phyloP scores from a whole-genome alignment of 2,797 vertebrate genomes.

The Myripristis jacobus region DNA sequence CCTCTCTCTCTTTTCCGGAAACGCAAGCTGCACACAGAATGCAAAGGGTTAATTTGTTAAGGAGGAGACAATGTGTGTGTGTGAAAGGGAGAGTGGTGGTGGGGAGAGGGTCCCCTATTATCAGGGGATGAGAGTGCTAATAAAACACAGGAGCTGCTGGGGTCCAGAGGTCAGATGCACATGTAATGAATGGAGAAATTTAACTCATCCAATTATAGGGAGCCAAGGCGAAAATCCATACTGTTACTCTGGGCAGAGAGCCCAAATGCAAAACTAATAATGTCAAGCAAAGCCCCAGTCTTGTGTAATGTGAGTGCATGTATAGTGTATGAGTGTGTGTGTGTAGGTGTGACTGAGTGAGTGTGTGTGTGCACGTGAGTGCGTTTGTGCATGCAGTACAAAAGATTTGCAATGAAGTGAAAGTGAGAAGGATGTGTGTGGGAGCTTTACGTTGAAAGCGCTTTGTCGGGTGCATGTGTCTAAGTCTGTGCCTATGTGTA shows the following conservation, averaged over 20 bases:
- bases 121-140: constrained; percentile 96
- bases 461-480: constrained; percentile 48
- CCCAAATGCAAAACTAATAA: constrained; percentile 99
- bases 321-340: constrained; percentile 39
- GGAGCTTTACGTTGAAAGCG: constrained; percentile 28
- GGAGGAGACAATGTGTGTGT: constrained; percentile 50
- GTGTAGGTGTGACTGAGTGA: constrained; percentile 20
- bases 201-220: constrained; percentile 99
- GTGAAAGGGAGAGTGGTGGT: constrained; percentile 42
- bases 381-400: constrained; percentile 30
- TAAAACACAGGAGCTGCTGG: constrained; percentile 95
- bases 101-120: constrained; percentile 85
- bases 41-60: constrained; percentile 68
- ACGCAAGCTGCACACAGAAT: background rate
- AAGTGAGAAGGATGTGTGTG: constrained; percentile 48
- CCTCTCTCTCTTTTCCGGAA: constrained; percentile 10
- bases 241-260: constrained; percentile 94
- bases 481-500: constrained; percentile 18
- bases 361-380: constrained; percentile 25
- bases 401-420: constrained; percentile 61
- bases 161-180: constrained; percentile 93
- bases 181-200: constrained; percentile 99
- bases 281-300: constrained; percentile 84
- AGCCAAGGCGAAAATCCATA: constrained; percentile 96
- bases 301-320: constrained; percentile 63